Conservation (phyloP, 2,888 invertebrate species). For the Eupithecia pulchellata region DNA sequence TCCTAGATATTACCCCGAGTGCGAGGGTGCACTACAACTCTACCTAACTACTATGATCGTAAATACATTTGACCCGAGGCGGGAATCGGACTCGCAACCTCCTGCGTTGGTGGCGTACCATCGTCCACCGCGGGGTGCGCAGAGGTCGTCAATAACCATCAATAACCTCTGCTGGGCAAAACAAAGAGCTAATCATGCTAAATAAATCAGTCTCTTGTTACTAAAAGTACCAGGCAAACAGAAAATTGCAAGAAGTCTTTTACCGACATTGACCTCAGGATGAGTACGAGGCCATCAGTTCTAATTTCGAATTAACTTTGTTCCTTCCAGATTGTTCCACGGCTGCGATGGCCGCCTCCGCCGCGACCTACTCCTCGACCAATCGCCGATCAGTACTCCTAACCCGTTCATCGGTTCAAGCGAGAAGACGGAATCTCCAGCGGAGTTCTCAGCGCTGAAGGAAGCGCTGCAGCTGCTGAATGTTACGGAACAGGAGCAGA, state of each 20-base stretch:
- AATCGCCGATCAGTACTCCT: conserved; percentile 73
- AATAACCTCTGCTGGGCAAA: too few species aligned
- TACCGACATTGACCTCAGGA: not conserved
- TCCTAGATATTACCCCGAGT: too few species aligned
- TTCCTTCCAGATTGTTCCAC: conserved; percentile 87
- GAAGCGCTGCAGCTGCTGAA: conserved; percentile 91
- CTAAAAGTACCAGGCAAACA: not conserved
- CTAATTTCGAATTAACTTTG: not conserved
- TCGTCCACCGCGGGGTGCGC: too few species aligned
- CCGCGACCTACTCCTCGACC: conserved; percentile 93
- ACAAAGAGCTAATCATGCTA: too few species aligned
- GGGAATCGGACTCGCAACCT: too few species aligned
- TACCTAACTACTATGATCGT: too few species aligned
- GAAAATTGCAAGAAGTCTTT: not conserved
- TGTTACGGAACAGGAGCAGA: conserved; percentile 91
- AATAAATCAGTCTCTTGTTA: not conserved
- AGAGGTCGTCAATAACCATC: too few species aligned
- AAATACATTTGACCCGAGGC: too few species aligned
- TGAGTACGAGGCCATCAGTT: too few species aligned
- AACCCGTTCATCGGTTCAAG: conserved; percentile 92
- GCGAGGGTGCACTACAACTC: too few species aligned
- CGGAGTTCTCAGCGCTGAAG: conserved; percentile 92
- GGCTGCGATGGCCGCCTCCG: conserved; percentile 93
- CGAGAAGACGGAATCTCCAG: conserved; percentile 92
- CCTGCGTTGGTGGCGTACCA: too few species aligned